Evolutionary conservation across 2,888 invertebrate species (phyloP), one percentile per base, ranked within the genome.

Genomic region (Choristoneura rosaceana): DNA sequence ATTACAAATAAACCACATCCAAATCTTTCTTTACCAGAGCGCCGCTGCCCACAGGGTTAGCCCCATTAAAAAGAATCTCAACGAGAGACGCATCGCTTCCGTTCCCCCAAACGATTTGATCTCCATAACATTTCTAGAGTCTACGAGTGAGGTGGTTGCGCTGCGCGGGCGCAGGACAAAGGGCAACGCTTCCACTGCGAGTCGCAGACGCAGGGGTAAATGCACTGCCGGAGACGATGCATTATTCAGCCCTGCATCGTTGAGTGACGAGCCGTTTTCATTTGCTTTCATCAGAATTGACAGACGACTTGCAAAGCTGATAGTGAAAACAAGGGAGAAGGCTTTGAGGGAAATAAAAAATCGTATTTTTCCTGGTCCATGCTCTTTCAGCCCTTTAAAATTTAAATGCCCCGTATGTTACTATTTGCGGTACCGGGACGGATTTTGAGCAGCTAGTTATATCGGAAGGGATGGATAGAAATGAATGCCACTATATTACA

Each of bases 231-330:
- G 76, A 76, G 76, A 80, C 76, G 59, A 84, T 91, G 84, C 82
- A 87, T 92, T 85, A 92, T 93, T 87, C 87, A 90, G 77, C 70
- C 78, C 81, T 87, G 88, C 88, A 89, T 86, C 88, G 88, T 87
- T 90, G 86, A 88, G 85, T 78, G 77, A 76, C 68, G 76, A 77
- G 75, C 75, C 77, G 81, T 77, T 69, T 82, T 73, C 74, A 75
- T 79, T 81, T 79, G 79, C 74, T 74, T 78, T 73, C 66, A 78
- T 77, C 76, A 70, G 73, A 66, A 67, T 61, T 76, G 79, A 77
- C 74, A 75, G 76, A 79, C 79, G 76, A 79, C 79, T 81, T 79
- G 82, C 81, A 74, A 81, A 80, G 74, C 74, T 68, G 66, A 69
- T 70, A 50, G 52, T 58, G 45, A 43, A 33, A 59, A 67, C 47